Percentiles rank a stretch among this genome's conserved stretches.
Evolutionary conservation across 2,888 invertebrate genomes (phyloP).

Genomic region (Chydorus sphaericus): DNA sequence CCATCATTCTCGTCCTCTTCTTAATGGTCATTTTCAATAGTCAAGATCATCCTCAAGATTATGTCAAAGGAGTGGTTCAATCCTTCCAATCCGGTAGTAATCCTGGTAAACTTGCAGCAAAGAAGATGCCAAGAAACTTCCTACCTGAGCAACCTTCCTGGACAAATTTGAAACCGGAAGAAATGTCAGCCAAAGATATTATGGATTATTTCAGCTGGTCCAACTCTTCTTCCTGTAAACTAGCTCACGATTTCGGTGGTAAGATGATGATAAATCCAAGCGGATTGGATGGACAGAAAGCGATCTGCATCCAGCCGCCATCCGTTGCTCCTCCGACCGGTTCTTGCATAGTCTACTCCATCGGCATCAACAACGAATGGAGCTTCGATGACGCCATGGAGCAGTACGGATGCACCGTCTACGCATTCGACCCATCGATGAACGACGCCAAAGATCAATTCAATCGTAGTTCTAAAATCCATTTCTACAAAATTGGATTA

Average conservation of each 20-base stretch:
- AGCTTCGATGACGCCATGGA: constrained; percentile 19
- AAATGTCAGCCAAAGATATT: too few species aligned
- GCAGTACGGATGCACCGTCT: constrained; percentile 24
- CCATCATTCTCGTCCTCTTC: too few species aligned
- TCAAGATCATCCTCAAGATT: too few species aligned
- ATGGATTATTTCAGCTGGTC: not conserved
- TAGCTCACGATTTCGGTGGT: not conserved
- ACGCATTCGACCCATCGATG: constrained; percentile 26
- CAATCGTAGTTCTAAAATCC: constrained; percentile 22
- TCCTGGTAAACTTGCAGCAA: too few species aligned
- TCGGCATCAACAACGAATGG: constrained; percentile 19
- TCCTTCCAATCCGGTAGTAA: too few species aligned
- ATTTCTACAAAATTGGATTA: constrained; percentile 19
- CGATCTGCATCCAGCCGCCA: not conserved
- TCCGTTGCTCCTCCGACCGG: not conserved
- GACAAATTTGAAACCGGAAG: too few species aligned
- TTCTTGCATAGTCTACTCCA: constrained; percentile 13
- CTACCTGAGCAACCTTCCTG: too few species aligned
- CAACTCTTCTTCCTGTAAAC: not conserved
- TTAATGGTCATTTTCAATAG: too few species aligned
- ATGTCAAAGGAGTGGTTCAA: too few species aligned
- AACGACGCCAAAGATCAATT: constrained; percentile 12
- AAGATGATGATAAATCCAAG: not conserved
- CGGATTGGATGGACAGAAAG: constrained; percentile 6
- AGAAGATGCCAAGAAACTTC: too few species aligned